phyloP scores from a whole-genome alignment of 2,797 vertebrate species.

The Sebastiscus tertius region DNA sequence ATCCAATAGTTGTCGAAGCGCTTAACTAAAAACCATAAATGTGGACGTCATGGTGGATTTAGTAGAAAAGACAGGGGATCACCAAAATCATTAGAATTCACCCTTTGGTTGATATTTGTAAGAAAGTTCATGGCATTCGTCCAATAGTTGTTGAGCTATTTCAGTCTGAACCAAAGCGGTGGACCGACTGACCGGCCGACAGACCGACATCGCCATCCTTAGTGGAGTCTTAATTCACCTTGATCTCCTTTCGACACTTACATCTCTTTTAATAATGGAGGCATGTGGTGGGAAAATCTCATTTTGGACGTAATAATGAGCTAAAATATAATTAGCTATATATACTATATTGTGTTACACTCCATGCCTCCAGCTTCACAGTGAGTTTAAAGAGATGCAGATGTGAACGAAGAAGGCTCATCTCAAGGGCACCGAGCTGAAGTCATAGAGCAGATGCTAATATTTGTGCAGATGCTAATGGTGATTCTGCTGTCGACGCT shows the following conservation, averaged over 20 bases:
- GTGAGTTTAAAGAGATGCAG: neutral
- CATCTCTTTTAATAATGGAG: neutral
- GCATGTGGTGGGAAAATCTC: neutral
- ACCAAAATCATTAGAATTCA: no score
- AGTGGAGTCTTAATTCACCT: neutral
- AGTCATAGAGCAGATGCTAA: constrained; percentile 45
- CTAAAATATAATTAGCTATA: neutral
- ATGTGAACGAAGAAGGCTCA: neutral
- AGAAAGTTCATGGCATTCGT: no score
- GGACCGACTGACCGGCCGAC: neutral
- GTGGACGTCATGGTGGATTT: no score
- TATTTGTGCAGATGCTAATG: constrained; percentile 48
- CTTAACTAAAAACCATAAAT: no score
- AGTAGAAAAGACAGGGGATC: no score
- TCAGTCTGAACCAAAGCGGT: no score
- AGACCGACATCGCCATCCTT: neutral
- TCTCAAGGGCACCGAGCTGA: constrained; percentile 38
- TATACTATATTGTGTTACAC: neutral
- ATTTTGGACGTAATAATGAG: neutral
- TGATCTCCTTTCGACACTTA: rapidly evolving
- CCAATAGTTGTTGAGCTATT: no score
- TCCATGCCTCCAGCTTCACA: neutral
- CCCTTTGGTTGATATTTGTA: no score
- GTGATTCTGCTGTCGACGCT: constrained; percentile 41
- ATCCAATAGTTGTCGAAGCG: neutral